Conservation (phyloP, 1,140 invertebrate genomes). For the Leptonema lineaticorne region DNA sequence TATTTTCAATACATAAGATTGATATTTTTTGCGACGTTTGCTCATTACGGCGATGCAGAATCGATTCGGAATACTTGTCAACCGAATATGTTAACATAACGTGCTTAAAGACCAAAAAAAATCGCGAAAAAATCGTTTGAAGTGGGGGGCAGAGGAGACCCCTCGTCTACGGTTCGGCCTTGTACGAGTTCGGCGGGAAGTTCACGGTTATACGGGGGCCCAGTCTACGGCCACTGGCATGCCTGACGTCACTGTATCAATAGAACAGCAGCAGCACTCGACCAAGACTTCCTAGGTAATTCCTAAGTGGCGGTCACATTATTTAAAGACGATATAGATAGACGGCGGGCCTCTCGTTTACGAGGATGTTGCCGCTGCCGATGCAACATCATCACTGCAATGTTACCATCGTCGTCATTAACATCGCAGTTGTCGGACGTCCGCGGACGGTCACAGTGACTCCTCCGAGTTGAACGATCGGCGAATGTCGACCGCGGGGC, state of each 20-base stretch:
- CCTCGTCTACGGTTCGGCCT: constrained; percentile 46
- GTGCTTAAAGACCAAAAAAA: constrained; percentile 44
- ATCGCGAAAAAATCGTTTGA: constrained; percentile 46
- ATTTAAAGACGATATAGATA: no score
- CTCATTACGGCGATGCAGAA: no score
- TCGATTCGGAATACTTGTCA: not conserved
- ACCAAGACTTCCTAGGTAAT: not conserved
- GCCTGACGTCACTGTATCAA: constrained; percentile 8
- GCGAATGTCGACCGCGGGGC: constrained; percentile 10
- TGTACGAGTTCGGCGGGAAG: constrained; percentile 51
- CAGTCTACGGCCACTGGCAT: constrained; percentile 1
- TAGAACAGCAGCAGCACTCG: no score
- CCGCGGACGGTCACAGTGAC: not conserved
- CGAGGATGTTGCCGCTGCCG: no score
- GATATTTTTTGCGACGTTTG: no score
- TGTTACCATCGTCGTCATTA: not conserved
- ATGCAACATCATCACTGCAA: not conserved
- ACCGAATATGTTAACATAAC: constrained; percentile 21
- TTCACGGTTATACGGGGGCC: constrained; percentile 50
- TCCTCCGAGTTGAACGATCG: not conserved
- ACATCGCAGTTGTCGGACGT: not conserved
- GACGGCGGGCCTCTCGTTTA: no score
- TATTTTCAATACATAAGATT: no score
- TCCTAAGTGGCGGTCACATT: no score
- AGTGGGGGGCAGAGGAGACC: constrained; percentile 44